Base-by-base conservation (phyloP, 2,888 invertebrate genomes). In the Oscheius sp. region DNA sequence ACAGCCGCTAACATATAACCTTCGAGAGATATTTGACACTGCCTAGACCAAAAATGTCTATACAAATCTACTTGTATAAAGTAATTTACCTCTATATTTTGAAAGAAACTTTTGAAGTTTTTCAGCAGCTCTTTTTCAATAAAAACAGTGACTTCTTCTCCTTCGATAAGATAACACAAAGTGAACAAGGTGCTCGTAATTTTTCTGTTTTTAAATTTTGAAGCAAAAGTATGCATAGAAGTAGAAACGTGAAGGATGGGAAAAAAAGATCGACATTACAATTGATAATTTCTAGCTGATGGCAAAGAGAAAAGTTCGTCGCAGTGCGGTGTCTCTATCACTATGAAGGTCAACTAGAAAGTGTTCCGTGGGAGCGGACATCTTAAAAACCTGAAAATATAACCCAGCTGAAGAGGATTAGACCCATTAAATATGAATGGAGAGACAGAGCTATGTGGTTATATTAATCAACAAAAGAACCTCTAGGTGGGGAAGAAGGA, bases 401-500 rank as follows among this genome's bases (percentile, higher is more conserved):
- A 22, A 33, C n/a, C 44, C 28, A 38, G 26, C 22, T n/a, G 44
- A 44, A 26, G 44, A 44, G 26, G 59, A 44, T 41, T 26, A n/a
- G 59, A 59, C 38, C 38, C 56, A 56, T 56, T 56, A 56, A 33
- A 56, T 38, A 56, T 56, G 56, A 59, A 59, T 59, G 59, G 44
- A 26, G 28, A 54, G 32, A 8, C 26, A 32, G 17, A 12, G 4
- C 54, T 38, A 56, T 36, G 38, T 56, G 56, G 36, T 56, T 24
- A 38, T 38, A 56, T 56, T 56, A 56, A 56, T 56, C 38, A 9
- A n/a, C 41, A 41, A 30, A 26, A 30, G 50, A 50, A 50, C 30
- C 50, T 22, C 28, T n/a, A 41, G 17, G 41, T 4, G 20, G 41
- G 12, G 41, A 9, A n/a, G 41, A 41, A 9, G 12, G 50, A 50